phyloP scores from a whole-genome alignment of 2,797 vertebrate genomes.

The Eulemur rubriventer region DNA sequence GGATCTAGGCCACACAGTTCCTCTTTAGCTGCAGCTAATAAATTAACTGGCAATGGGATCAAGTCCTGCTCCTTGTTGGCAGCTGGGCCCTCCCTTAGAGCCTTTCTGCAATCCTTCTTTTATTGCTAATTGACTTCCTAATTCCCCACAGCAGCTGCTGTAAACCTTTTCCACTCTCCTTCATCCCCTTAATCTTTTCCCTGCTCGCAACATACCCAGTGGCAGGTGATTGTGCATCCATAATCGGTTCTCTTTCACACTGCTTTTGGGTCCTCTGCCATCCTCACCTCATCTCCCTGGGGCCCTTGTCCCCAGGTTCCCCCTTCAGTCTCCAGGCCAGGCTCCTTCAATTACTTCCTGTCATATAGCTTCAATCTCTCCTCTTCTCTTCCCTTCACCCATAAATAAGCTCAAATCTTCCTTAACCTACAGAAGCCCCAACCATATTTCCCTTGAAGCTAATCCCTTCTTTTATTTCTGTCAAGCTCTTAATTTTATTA shows the following conservation, averaged over 20 bases:
- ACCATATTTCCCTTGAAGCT: background rate
- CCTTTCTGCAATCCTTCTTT: background rate
- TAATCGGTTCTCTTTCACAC: background rate
- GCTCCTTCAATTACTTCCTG: background rate
- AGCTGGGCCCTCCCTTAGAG: conserved; percentile 36
- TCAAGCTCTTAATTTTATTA: conserved; percentile 1
- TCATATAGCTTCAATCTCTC: background rate
- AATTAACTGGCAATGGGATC: conserved; percentile 34
- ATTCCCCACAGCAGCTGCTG: conserved; percentile 58
- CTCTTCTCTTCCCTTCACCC: background rate
- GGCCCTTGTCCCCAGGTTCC: no score
- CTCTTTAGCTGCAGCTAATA: conserved; percentile 33
- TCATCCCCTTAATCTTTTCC: conserved; percentile 46
- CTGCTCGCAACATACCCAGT: background rate
- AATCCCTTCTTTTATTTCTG: background rate
- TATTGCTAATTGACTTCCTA: conserved; percentile 67
- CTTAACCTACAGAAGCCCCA: background rate
- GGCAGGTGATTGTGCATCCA: background rate
- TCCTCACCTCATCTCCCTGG: background rate
- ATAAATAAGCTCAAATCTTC: background rate
- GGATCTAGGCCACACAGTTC: background rate
- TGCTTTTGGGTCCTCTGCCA: background rate
- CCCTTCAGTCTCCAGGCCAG: background rate
- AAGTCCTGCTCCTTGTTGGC: conserved; percentile 10
- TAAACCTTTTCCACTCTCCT: background rate